Evolutionary conservation across 2,888 invertebrate species (phyloP), one percentile per base, ranked within the genome.

Genomic region (Hypolimnas misippus): DNA sequence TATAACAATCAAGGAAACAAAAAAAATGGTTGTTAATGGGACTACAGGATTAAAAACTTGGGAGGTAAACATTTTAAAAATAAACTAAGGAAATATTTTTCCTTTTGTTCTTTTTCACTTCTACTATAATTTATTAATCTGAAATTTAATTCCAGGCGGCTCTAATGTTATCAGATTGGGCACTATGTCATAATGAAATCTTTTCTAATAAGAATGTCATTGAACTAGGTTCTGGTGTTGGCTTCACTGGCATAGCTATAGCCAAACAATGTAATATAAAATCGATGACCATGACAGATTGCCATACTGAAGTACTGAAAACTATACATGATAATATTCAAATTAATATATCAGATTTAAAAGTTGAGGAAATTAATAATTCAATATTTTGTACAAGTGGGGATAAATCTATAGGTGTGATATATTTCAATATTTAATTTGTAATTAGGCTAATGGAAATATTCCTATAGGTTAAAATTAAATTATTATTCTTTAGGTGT

Each of bases 11-110:
- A 93, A 93, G 70, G 97, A 97, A 83, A 96, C 94, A 62, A 93
- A 92, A 60, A 95, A 93, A 76, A 93, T 96, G 76, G 95, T 97
- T 69, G 93, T 95, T 0, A 93, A 95, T 81, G 96, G 96, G 29
- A 96, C 97, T 17, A 97, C 97, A 14, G 97, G 97, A 25, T 87
- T 97, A 71, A 94, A 94, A 70, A 95, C 94, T 73, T 97, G 96
- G 96, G 95, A 96, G 93, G 95, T 95, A 86, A 35, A 40, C 1
- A 35, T n/a, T n/a, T n/a, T n/a, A n/a, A n/a, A n/a, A n/a, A n/a
- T n/a, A n/a, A n/a, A n/a, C n/a, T n/a, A n/a, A n/a, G n/a, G n/a
- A n/a, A n/a, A n/a, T n/a, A n/a, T n/a, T n/a, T n/a, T n/a, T n/a
- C n/a, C n/a, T n/a, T n/a, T n/a, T n/a, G n/a, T n/a, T n/a, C n/a